A percentile compares a stretch with the other conserved stretches of the same genome.
Conservation (phyloP, 2,888 invertebrate genomes). For the Strigamia crassipes region DNA sequence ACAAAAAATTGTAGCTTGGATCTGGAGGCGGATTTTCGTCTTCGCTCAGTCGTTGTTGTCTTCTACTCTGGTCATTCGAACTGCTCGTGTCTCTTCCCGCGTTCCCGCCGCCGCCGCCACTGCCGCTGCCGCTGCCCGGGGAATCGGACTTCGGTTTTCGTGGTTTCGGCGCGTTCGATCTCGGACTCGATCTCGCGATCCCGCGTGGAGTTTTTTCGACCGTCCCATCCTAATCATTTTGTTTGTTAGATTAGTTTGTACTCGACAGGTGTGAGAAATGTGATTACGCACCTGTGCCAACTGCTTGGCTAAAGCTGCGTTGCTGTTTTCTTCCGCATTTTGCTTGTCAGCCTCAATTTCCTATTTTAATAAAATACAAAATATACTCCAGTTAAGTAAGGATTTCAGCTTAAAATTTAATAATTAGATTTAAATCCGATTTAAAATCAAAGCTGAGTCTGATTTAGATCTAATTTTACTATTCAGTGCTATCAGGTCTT, state of each 20-base stretch:
- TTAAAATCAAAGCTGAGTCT: too few relatives aligned
- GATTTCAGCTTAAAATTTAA: too few relatives aligned
- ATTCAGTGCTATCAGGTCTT: too few relatives aligned
- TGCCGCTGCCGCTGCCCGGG: not conserved
- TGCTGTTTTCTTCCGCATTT: constrained; percentile 45
- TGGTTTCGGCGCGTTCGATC: not conserved
- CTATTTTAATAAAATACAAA: constrained; percentile 38
- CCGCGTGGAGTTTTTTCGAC: not conserved
- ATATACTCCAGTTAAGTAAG: not conserved
- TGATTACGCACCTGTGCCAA: not conserved
- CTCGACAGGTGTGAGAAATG: too few relatives aligned
- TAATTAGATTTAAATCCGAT: too few relatives aligned
- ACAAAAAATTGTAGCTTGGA: constrained; percentile 48
- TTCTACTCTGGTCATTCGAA: not conserved
- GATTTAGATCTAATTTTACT: too few relatives aligned
- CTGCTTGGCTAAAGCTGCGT: constrained; percentile 28
- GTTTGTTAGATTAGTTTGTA: too few relatives aligned
- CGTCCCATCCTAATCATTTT: not conserved
- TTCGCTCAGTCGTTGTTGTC: constrained; percentile 8
- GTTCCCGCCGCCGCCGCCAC: too few relatives aligned
- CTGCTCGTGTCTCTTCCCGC: too few relatives aligned
- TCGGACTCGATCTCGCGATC: not conserved
- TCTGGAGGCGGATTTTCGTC: constrained; percentile 50
- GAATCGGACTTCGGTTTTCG: not conserved
- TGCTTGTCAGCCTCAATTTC: constrained; percentile 48